phyloP scores from a whole-genome alignment of 23 tunicate genomes.

The Styela clava region DNA sequence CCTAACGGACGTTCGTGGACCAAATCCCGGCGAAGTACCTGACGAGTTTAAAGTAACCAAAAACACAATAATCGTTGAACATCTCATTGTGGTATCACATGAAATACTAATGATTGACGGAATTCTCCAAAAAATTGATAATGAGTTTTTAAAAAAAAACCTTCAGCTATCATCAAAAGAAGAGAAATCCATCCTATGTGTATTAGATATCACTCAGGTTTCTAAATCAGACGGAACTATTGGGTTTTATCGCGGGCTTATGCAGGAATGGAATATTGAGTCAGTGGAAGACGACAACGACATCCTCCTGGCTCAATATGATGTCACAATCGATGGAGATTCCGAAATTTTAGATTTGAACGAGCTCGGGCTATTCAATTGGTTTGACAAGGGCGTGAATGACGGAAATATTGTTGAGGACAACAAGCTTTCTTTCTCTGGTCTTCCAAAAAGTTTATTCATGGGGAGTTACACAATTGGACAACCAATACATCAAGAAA shows the following conservation, averaged over 20 bases:
- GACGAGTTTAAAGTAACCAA: neutral
- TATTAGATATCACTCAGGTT: neutral
- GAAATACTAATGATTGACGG: neutral
- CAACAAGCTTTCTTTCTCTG: neutral
- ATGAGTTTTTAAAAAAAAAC: too few species aligned
- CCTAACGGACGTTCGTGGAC: neutral
- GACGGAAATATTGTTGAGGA: neutral
- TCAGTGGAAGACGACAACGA: neutral
- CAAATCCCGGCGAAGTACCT: neutral
- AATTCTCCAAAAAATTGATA: neutral
- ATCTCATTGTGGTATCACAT: neutral
- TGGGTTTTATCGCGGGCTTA: neutral
- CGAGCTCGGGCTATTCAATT: neutral
- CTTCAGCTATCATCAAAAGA: neutral
- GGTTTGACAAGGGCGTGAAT: neutral
- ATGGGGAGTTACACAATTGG: neutral
- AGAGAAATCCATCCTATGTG: neutral
- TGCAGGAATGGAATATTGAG: slow-evolving; percentile 11
- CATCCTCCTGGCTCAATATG: slow-evolving; percentile 8
- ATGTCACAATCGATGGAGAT: neutral
- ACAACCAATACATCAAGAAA: neutral
- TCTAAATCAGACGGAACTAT: neutral
- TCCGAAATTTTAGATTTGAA: neutral
- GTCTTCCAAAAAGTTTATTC: slow-evolving; percentile 19
- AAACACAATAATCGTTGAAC: neutral